Evolutionary conservation across 2,797 vertebrate genomes (phyloP).

Genomic region (Distichodus sexfasciatus): DNA sequence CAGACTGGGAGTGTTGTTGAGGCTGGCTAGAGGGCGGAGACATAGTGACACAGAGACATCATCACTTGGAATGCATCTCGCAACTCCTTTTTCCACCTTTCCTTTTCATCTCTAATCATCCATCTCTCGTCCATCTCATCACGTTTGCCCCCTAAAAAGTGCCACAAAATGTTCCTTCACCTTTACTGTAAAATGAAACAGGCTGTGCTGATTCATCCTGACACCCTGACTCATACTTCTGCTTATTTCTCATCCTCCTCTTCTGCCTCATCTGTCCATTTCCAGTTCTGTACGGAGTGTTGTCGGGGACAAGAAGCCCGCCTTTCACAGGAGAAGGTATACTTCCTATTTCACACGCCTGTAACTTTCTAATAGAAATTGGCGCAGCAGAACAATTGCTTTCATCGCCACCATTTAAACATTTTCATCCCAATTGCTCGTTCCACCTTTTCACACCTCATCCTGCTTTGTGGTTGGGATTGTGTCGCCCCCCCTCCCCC

Average conservation of each 20-base stretch:
- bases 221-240: no score
- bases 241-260: constrained; percentile 49
- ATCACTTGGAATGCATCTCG: no score
- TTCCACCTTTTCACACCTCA: constrained; percentile 45
- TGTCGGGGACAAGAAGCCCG: constrained; percentile 84
- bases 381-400: constrained; percentile 1
- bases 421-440: constrained; percentile 1
- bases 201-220: constrained; percentile 40
- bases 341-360: not conserved
- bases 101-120: not conserved
- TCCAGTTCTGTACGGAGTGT: constrained; percentile 82
- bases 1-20: no score
- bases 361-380: not conserved
- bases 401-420: not conserved
- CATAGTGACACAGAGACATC: no score
- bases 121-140: no score
- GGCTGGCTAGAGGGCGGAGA: no score
- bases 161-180: no score
- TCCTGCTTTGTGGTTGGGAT: constrained; percentile 13
- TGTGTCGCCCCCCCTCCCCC: constrained; percentile 31
- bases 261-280: constrained; percentile 76
- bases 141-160: no score
- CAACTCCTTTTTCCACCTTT: no score
- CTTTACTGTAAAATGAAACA: not conserved
- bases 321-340: constrained; percentile 97